Evolutionary conservation across 2,888 invertebrate genomes (phyloP), one percentile per base, ranked within the genome.

Genomic region (Chymomyza caudatula): DNA sequence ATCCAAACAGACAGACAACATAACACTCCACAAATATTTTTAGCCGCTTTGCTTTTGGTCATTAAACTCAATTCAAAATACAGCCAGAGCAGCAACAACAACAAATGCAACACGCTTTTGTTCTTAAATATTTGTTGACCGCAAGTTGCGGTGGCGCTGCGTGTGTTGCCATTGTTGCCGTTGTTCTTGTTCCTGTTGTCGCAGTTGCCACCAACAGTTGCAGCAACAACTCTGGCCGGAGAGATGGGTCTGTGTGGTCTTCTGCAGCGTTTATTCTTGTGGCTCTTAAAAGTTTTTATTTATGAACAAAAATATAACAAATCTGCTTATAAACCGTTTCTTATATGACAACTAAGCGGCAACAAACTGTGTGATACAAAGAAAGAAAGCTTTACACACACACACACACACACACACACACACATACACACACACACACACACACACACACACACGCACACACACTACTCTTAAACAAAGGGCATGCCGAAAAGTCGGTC

Each of bases 41-140:
- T 82, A 82, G 85, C 69, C 59, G 65, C 63, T 67, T 82, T 72
- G 55, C 74, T 69, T 57, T 55, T 73, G 85, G 80, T 85, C 85
- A 76, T 79, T 85, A 85, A 80, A 85, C 83, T 67, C 77, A 74
- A 77, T 67, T 68, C 67, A 66, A 29, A 44, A 71, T 47, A 67
- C 52, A 57, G 29, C 52, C 53, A 47, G 43, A 43, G 15, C 25
- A 37, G 29, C 11, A 13, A 55, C 5, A 55, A 37, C 57, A 20
- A 20, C 43, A 20, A 51, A 42, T 37, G 72, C 67, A 8, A 37
- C 11, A 37, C 60, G 74, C 79, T 85, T 78, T 80, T 78, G 79
- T 85, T 80, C 85, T 78, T 71, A 64, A 74, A 58, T 67, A 69
- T 72, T 78, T 82, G 63, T 66, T 85, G 85, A 71, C 79, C 84